phyloP scores from a whole-genome alignment of 1,140 invertebrate species.

The Dendrolimus kikuchii region DNA sequence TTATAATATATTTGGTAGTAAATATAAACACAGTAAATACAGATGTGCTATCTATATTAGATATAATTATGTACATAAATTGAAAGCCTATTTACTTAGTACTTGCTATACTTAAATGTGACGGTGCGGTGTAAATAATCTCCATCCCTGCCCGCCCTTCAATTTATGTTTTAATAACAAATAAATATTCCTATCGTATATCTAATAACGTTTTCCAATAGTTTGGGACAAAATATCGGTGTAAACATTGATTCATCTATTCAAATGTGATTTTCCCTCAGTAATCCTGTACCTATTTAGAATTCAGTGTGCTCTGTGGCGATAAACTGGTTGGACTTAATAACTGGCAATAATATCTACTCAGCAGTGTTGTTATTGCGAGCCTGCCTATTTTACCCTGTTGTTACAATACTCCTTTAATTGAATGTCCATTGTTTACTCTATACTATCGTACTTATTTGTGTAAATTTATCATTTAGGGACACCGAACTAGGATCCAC shows the following conservation, averaged over 20 bases:
- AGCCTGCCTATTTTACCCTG: slow-evolving; percentile 9
- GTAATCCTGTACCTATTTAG: slow-evolving; percentile 24
- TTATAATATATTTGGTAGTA: too few relatives aligned
- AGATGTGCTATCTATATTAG: too few relatives aligned
- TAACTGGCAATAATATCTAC: slow-evolving; percentile 31
- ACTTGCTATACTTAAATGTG: too few relatives aligned
- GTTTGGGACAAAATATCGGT: slow-evolving; percentile 9
- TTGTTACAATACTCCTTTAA: slow-evolving; percentile 22
- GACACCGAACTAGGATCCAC: background rate
- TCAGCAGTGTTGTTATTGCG: slow-evolving; percentile 23
- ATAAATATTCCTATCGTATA: too few relatives aligned
- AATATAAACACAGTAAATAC: too few relatives aligned
- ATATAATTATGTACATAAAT: too few relatives aligned
- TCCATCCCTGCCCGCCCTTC: too few relatives aligned
- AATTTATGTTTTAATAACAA: too few relatives aligned
- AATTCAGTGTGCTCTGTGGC: slow-evolving; percentile 24
- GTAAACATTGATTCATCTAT: background rate
- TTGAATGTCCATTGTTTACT: slow-evolving; percentile 29
- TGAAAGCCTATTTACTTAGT: too few relatives aligned
- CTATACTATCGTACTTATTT: slow-evolving; percentile 7
- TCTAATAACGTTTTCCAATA: too few relatives aligned
- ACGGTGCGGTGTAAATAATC: too few relatives aligned
- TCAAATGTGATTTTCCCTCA: slow-evolving; percentile 4
- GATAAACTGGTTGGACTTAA: slow-evolving; percentile 29
- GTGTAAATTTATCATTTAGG: slow-evolving; percentile 1